Conservation (phyloP, 2,888 invertebrate genomes). For the Meloe dianella region DNA sequence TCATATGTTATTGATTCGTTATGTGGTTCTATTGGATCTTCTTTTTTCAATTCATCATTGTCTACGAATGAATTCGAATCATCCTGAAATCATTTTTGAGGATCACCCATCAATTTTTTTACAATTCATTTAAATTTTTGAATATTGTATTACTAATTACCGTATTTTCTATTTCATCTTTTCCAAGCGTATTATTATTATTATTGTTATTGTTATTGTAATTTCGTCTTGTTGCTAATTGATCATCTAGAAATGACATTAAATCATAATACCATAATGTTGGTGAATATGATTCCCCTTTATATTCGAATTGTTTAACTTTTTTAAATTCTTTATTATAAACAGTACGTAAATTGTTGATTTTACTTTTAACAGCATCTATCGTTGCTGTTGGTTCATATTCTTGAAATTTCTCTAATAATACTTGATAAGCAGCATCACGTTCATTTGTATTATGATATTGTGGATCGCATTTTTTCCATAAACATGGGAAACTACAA, state of each 20-base stretch:
- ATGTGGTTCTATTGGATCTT: not conserved
- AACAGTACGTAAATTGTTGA: constrained; percentile 2
- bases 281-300: not conserved
- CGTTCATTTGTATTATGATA: not conserved
- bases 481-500: not conserved
- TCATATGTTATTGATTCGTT: not conserved
- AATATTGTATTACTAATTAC: not conserved
- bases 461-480: not conserved
- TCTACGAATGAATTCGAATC: not conserved
- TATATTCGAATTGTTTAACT: not conserved
- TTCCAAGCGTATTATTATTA: not conserved
- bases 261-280: constrained; percentile 8
- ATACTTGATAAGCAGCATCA: not conserved
- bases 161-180: not conserved
- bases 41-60: not conserved
- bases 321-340: constrained; percentile 3
- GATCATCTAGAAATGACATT: not conserved
- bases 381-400: not conserved
- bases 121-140: too few relatives aligned
- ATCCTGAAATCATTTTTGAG: not conserved
- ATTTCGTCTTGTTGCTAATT: not conserved
- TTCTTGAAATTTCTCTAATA: not conserved
- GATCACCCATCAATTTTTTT: not conserved
- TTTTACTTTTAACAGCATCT: not conserved
- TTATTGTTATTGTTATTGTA: not conserved